Base-by-base conservation (phyloP, 2,113 vertebrate genomes). In the Saguinus midas region DNA sequence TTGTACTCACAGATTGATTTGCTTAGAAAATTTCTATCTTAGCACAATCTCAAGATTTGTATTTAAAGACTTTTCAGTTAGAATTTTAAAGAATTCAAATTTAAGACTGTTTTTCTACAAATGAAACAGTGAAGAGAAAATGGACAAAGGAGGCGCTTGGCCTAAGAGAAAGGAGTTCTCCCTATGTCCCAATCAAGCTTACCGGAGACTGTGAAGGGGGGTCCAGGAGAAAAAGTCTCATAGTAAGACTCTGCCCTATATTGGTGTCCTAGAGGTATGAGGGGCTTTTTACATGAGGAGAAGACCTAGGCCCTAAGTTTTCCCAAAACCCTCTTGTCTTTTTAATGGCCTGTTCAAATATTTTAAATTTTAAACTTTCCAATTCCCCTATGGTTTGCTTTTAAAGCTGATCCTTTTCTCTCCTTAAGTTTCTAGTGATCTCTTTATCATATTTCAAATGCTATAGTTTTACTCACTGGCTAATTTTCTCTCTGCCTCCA, bases 1-100 rank as follows among this genome's bases (percentile, higher is more conserved):
- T 64, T 80, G 9, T 25, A 64, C 4, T 88, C 27, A 78, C 3
- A 83, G 52, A 43, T 5, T 29, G 21, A 94, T 88, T 90, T 87
- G 43, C 29, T 79, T 79, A 43, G 78, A 68, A 95, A 89, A 88
- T 23, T 82, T 90, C 78, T 92, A 61, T 27, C 68, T 43, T n/a
- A 83, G 27, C 61, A 82, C 3, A 91, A 29, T 70, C 48, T 87
- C 40, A 90, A 86, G 29, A 57, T 43, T 5, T 87, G 61, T 1
- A 72, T 48, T 45, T 73, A 45, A 90, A 64, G 76, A 86, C 48
- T 93, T 85, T 87, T 87, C 35, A 76, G 72, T 45, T 70, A 55
- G 55, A 9, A 83, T 78, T 78, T 94, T 45, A 93, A 97, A 94
- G 64, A 25, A 75, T 86, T 58, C 72, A 76, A 94, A 92, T 84